Conservation (phyloP, 2,797 vertebrate species). For the Smutsia temminckii region DNA sequence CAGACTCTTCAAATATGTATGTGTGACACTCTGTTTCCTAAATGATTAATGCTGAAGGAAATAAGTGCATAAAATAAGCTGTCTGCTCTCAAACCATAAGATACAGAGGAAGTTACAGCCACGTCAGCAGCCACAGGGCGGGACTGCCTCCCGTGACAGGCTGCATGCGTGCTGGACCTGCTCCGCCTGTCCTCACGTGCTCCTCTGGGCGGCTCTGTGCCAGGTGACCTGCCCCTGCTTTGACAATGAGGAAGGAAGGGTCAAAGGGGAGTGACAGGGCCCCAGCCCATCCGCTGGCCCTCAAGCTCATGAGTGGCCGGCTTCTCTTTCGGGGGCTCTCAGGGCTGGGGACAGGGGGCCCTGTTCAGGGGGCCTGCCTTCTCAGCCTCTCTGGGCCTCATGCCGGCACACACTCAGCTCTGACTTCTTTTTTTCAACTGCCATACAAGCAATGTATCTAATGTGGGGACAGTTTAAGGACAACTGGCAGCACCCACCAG, state of each 20-base stretch:
- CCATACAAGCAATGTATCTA: background rate
- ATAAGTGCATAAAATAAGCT: background rate
- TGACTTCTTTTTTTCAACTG: background rate
- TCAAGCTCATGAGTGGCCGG: background rate
- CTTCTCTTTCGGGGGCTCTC: no score
- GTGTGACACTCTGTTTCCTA: background rate
- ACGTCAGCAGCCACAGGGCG: accelerated
- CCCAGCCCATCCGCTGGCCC: accelerated
- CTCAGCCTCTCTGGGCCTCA: background rate
- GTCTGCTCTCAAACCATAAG: background rate
- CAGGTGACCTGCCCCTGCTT: no score
- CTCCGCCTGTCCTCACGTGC: background rate
- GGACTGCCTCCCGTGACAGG: background rate
- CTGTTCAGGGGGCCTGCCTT: background rate
- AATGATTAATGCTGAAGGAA: background rate
- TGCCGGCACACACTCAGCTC: background rate
- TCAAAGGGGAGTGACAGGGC: background rate
- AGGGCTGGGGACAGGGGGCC: background rate
- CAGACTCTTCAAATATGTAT: background rate
- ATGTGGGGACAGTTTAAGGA: background rate
- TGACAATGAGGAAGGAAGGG: background rate
- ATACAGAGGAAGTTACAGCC: background rate
- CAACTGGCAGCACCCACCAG: background rate
- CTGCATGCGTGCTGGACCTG: background rate
- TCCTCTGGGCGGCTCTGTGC: background rate